Conservation (phyloP, 2,797 vertebrate genomes). For the Morus bassanus region DNA sequence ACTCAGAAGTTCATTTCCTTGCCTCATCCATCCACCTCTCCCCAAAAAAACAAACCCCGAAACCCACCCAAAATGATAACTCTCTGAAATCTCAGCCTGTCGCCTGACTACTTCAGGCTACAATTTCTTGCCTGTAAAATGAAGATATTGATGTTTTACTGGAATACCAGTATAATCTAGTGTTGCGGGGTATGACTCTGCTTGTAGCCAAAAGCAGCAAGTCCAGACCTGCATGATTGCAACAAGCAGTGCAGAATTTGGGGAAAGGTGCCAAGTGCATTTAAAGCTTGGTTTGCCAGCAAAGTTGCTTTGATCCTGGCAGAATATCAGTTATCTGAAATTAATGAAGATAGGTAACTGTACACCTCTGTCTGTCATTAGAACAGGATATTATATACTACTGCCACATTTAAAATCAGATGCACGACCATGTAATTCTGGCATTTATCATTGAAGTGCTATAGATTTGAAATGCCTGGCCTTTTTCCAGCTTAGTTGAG, state of each 20-base stretch:
- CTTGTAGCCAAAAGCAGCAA: neutral
- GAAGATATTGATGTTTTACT: no score
- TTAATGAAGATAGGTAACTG: neutral
- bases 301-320: neutral
- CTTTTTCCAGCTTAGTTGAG: neutral
- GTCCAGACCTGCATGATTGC: neutral
- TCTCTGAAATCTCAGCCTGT: neutral
- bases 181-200: neutral
- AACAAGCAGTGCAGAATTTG: neutral
- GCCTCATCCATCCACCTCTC: neutral
- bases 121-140: neutral
- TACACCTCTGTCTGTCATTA: neutral
- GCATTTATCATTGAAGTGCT: neutral
- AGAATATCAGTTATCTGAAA: neutral
- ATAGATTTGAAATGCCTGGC: neutral
- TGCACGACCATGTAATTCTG: neutral
- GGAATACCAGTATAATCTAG: no score
- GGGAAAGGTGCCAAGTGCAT: neutral
- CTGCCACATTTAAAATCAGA: neutral
- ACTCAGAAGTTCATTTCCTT: neutral
- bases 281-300: neutral
- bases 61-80: no score
- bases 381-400: neutral
- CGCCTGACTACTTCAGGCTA: neutral
- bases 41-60: no score